Evolutionary conservation across 23 tunicate genomes (phyloP), one percentile per base, ranked within the genome.

Genomic region (Styela plicata): DNA sequence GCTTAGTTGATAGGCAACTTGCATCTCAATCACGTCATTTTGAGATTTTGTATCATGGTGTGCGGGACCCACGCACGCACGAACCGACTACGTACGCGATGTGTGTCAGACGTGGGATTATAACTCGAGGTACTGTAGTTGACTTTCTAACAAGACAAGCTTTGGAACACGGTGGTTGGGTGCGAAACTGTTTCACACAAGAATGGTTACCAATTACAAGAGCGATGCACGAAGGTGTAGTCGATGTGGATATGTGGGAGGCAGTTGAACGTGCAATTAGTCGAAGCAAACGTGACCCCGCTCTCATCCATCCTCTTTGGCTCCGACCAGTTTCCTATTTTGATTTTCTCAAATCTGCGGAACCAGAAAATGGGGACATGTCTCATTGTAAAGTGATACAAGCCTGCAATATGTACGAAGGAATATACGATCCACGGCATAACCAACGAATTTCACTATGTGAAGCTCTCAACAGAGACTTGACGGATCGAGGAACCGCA

Each of bases 171-270:
- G 81, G 66, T 17, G 81, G 81, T 44, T 76, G 81, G 81, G 66
- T 76, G 31, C n/a, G 81, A 24, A 76, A 76, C 1, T 76, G 67
- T 52, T 76, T 76, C 24, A 35, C 81, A n/a, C 52, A 76, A 23
- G 81, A 76, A 23, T 76, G 81, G 81, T 57, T 76, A 57, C 81
- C 81, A 27, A 76, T 76, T 1, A 37, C 81, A 20, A 44, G 81
- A 19, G 81, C 81, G 2, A 76, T 76, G 81, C 81, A 76, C 37
- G 81, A 76, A 76, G 81, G 81, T 20, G 66, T 76, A 24, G 66
- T 76, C 0, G 81, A 76, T 52, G 66, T 76, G 19, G 66, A 29
- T 2, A 76, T 76, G 81, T 76, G 81, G 81, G 66, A 44, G 21
- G 81, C 64, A 7, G 81, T 76, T 52, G 64, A 76, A 28, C 81